phyloP scores from a whole-genome alignment of 2,113 vertebrate genomes.

The Empidonax traillii region DNA sequence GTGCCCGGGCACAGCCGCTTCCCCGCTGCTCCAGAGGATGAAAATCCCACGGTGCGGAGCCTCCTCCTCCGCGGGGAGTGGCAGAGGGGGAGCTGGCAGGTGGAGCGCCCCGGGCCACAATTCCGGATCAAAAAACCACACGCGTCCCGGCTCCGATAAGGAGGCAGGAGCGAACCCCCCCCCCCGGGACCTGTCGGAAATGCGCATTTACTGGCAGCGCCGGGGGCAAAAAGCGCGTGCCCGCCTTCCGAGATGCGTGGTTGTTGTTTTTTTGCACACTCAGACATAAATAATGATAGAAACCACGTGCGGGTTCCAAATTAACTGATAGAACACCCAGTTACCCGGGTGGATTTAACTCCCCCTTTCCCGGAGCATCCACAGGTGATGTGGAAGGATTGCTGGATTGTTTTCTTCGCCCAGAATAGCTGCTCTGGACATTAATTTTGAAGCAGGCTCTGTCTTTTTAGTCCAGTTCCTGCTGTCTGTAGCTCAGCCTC shows the following conservation, averaged over 20 bases:
- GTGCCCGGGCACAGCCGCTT: slow-evolving; percentile 43
- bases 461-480: not conserved
- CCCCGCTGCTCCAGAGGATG: not conserved
- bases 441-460: not conserved
- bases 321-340: not conserved
- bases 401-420: not conserved
- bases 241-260: not conserved
- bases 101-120: not conserved
- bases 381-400: rapidly evolving
- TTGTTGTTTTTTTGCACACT: not conserved
- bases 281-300: not conserved
- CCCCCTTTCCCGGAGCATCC: not conserved
- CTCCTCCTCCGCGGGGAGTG: not conserved
- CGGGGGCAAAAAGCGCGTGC: not conserved
- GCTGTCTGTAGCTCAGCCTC: not conserved
- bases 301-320: not conserved
- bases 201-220: not conserved
- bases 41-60: not conserved
- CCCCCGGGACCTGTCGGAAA: not conserved
- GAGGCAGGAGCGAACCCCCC: not conserved
- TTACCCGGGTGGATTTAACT: not conserved
- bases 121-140: slow-evolving; percentile 8
- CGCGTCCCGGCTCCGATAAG: not conserved
- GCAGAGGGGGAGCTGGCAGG: not conserved
- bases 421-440: rapidly evolving